phyloP scores from a whole-genome alignment of 2,113 vertebrate species.

The Platysternon megacephalum region DNA sequence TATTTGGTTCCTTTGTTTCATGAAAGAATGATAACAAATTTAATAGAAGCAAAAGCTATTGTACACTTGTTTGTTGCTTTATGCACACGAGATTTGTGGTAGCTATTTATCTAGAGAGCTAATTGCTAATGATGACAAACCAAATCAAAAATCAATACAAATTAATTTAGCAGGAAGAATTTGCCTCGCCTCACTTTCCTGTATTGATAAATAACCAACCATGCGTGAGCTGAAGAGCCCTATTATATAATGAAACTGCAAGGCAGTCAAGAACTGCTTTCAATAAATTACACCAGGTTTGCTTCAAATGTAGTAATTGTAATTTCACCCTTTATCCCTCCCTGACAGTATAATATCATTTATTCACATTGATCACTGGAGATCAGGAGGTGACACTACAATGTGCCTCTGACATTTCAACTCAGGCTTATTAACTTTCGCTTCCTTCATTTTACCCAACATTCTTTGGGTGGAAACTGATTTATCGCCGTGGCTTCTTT shows the following conservation, averaged over 20 bases:
- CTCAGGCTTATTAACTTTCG: not conserved
- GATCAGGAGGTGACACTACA: not conserved
- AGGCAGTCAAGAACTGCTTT: not conserved
- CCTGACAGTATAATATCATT: not conserved
- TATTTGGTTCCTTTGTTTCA: not conserved
- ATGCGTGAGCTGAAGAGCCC: not conserved
- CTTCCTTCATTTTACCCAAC: not conserved
- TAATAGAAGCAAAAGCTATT: not conserved
- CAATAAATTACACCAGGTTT: not conserved
- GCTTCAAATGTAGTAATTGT: not conserved
- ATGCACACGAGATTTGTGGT: not conserved
- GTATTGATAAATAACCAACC: not conserved
- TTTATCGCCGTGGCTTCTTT: not conserved
- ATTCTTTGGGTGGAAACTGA: not conserved
- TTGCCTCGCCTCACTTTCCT: not conserved
- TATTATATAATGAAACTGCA: not conserved
- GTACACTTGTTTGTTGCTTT: not conserved
- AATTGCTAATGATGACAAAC: slow-evolving; percentile 10
- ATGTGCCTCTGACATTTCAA: not conserved
- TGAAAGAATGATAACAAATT: slow-evolving; percentile 50
- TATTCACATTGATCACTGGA: not conserved
- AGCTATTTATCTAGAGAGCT: slow-evolving; percentile 24
- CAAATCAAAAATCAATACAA: slow-evolving; percentile 3
- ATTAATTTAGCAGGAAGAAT: not conserved
- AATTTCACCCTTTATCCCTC: not conserved